Percentiles rank a stretch among this genome's conserved stretches.
phyloP scores from a whole-genome alignment of 1,140 invertebrate species.

The Trachelipus rathkii region DNA sequence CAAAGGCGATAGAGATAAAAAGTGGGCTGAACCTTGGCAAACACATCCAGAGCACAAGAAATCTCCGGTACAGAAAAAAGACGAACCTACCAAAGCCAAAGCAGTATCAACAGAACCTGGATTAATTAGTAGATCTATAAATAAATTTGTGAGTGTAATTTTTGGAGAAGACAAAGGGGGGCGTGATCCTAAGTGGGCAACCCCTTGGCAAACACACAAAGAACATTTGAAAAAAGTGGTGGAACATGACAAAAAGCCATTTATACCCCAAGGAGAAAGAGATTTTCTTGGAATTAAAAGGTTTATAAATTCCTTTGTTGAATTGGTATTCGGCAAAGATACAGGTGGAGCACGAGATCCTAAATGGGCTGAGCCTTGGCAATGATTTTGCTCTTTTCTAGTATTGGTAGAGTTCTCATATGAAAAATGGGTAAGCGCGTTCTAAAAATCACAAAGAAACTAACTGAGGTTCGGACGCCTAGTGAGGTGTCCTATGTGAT shows the following conservation, averaged over 20 bases:
- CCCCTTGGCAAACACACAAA: constrained; percentile 22
- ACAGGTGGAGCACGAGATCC: constrained; percentile 22
- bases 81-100: constrained; percentile 1
- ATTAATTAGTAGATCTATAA: not conserved
- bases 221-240: constrained; percentile 1
- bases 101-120: not conserved
- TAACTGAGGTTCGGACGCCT: too few relatives aligned
- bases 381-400: too few relatives aligned
- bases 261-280: not conserved
- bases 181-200: constrained; percentile 17
- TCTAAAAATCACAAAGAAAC: too few relatives aligned
- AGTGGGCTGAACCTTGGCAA: constrained; percentile 20
- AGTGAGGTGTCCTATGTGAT: too few relatives aligned
- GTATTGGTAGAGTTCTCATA: too few relatives aligned
- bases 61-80: not conserved
- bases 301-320: not conserved
- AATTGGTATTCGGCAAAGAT: not conserved
- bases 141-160: constrained; percentile 26
- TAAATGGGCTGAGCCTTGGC: constrained; percentile 37
- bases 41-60: constrained; percentile 7
- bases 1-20: constrained; percentile 17
- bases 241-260: not conserved
- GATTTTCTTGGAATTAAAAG: not conserved
- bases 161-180: not conserved
- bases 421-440: too few relatives aligned